Percentiles rank a stretch among this genome's conserved stretches.
These are phyloP conservation scores for Lethocerus indicus DNA, from an alignment of 1,140 invertebrate species.

Conservation along the genomic window DNA sequence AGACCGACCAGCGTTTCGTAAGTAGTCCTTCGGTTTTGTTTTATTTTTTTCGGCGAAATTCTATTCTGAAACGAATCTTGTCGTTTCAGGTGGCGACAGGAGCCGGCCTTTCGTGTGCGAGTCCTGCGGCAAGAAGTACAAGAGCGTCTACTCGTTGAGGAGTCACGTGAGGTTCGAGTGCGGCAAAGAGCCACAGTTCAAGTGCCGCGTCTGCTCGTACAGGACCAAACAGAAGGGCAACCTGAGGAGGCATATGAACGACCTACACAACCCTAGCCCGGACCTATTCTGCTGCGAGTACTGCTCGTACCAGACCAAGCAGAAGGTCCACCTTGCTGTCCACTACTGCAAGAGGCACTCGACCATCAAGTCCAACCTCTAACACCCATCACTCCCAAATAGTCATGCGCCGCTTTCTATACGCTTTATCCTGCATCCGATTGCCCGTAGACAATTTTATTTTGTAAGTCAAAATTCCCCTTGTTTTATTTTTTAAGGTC, in stretches of 20 bases:
- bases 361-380: no score
- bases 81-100: no score
- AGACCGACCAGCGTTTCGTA: no score
- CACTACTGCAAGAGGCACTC: slow-evolving; percentile 8
- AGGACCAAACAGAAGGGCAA: slow-evolving; percentile 30
- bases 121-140: slow-evolving; percentile 4
- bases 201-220: slow-evolving; percentile 33
- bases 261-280: slow-evolving; percentile 19
- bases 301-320: slow-evolving; percentile 23
- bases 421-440: no score
- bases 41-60: no score
- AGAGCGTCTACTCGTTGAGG: slow-evolving; percentile 21
- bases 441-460: no score
- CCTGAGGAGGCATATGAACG: slow-evolving; percentile 22
- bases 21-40: no score
- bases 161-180: slow-evolving; percentile 31
- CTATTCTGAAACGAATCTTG: no score
- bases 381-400: no score
- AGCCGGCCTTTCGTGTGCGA: slow-evolving; percentile 1
- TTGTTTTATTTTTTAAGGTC: no score
- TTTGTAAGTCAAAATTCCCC: no score
- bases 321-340: slow-evolving; percentile 19
- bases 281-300: slow-evolving; percentile 24
- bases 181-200: slow-evolving; percentile 33
- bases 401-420: no score